A percentile compares a stretch with the other conserved stretches of the same genome.
Evolutionary conservation across 1,140 invertebrate species (phyloP).

Genomic region (Scaptomyza hsui): DNA sequence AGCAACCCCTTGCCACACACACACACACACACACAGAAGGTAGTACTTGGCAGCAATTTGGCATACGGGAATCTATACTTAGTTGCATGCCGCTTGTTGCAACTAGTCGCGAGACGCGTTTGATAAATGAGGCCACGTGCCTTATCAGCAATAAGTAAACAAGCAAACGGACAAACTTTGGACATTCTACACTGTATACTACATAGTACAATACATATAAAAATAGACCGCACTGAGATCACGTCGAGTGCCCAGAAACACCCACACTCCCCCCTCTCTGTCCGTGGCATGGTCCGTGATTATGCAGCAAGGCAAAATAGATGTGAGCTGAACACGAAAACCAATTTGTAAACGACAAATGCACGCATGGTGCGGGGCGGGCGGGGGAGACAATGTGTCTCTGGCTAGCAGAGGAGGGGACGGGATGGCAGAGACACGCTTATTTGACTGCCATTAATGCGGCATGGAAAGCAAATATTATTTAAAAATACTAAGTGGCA

Average conservation of each 20-base stretch:
- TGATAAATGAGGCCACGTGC: slow-evolving; percentile 82
- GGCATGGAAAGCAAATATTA: slow-evolving; percentile 68
- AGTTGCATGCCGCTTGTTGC: slow-evolving; percentile 73
- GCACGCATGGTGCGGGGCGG: slow-evolving; percentile 50
- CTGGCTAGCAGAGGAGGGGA: neutral
- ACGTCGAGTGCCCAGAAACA: slow-evolving; percentile 41
- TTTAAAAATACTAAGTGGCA: slow-evolving; percentile 52
- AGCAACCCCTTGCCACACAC: slow-evolving; percentile 49
- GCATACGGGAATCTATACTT: slow-evolving; percentile 35
- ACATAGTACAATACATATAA: slow-evolving; percentile 30
- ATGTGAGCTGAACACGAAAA: slow-evolving; percentile 77
- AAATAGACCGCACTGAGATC: slow-evolving; percentile 63
- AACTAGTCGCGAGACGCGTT: slow-evolving; percentile 52
- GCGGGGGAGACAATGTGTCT: neutral
- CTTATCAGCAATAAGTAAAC: slow-evolving; percentile 70
- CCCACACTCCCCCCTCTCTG: neutral
- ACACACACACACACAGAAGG: too few relatives aligned
- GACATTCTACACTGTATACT: slow-evolving; percentile 22
- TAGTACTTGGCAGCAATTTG: slow-evolving; percentile 41
- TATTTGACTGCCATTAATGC: slow-evolving; percentile 72
- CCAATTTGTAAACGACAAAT: slow-evolving; percentile 80
- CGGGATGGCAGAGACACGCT: slow-evolving; percentile 39
- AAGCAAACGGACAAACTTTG: slow-evolving; percentile 52
- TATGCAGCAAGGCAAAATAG: slow-evolving; percentile 75
- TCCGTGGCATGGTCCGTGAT: slow-evolving; percentile 54